Conservation (phyloP, 1,140 invertebrate species). For the Drosophila ficusphila region DNA sequence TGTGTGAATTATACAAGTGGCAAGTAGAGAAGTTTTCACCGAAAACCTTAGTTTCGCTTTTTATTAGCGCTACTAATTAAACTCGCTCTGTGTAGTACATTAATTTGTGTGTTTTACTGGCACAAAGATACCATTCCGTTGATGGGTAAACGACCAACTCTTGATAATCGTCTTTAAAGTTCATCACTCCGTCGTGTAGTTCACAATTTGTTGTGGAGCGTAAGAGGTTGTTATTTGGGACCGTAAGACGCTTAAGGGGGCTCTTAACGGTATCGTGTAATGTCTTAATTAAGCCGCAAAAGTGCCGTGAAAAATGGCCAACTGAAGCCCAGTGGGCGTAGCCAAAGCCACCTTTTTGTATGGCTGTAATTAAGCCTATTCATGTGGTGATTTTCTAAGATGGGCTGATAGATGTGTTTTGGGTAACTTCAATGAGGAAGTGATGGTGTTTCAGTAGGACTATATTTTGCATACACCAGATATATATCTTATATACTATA, state of each 20-base stretch:
- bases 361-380: constrained; percentile 7
- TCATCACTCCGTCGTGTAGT: constrained; percentile 40
- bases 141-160: constrained; percentile 13
- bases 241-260: constrained; percentile 21
- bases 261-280: constrained; percentile 46
- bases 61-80: constrained; percentile 37
- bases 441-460: neutral
- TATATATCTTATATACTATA: too few species aligned
- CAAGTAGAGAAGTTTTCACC: constrained; percentile 58
- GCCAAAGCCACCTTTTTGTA: neutral
- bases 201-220: constrained; percentile 32
- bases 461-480: neutral
- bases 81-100: constrained; percentile 6
- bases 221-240: constrained; percentile 32
- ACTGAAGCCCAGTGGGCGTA: constrained; percentile 36
- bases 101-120: neutral
- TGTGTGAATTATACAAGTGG: constrained; percentile 63
- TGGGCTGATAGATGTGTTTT: constrained; percentile 10
- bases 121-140: neutral
- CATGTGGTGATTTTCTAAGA: neutral
- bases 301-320: constrained; percentile 47
- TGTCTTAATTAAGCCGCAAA: constrained; percentile 58
- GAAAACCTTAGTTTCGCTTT: constrained; percentile 47
- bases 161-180: constrained; percentile 64
- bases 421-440: neutral